Conservation (phyloP, 2,797 vertebrate genomes). For the Paramormyrops hopkinsi region DNA sequence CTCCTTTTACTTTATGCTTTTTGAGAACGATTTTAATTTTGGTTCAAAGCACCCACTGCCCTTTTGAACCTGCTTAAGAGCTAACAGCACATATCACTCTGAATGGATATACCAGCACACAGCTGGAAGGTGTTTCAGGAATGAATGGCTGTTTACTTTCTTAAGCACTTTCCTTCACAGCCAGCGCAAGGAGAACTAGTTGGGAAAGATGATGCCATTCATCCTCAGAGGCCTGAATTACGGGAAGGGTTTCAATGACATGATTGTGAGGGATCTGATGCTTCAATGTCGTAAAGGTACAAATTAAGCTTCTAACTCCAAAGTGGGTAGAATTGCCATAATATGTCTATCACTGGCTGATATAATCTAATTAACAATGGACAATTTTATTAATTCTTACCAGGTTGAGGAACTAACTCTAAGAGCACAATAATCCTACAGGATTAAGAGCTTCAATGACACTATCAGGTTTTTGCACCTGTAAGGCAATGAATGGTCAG, state of each 20-base stretch:
- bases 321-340: background rate
- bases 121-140: slow-evolving; percentile 62
- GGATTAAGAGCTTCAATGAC: background rate
- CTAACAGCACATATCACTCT: background rate
- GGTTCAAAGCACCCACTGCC: background rate
- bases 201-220: slow-evolving; percentile 22
- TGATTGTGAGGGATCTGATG: background rate
- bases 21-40: background rate
- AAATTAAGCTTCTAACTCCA: background rate
- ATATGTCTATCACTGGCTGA: background rate
- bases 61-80: background rate
- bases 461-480: background rate
- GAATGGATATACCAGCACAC: slow-evolving; percentile 53
- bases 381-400: background rate
- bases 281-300: background rate
- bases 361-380: background rate
- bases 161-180: slow-evolving; percentile 66
- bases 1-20: background rate
- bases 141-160: slow-evolving; percentile 53
- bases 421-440: background rate
- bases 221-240: no score
- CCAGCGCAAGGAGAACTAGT: slow-evolving; percentile 66
- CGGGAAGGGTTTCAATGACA: background rate
- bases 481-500: background rate
- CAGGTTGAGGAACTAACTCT: background rate